These are phyloP conservation scores for Alces alces DNA, from an alignment of 2,113 vertebrate genomes.

Conservation along the genomic window DNA sequence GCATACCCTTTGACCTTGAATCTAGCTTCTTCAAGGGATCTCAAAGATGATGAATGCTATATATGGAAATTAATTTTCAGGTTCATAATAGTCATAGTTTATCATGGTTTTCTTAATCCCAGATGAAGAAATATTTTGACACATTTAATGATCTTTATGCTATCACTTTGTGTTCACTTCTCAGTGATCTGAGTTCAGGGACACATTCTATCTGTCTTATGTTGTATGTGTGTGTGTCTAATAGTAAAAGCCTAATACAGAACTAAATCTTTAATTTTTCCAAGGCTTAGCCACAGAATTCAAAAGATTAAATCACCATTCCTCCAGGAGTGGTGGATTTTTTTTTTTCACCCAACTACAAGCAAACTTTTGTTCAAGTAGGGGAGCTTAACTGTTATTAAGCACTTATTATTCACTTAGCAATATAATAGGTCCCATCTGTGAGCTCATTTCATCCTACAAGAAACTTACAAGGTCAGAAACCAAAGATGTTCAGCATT, in stretches of 20 bases:
- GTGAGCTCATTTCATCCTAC: background rate
- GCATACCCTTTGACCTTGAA: background rate
- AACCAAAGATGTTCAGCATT: background rate
- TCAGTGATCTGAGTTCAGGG: constrained; percentile 6
- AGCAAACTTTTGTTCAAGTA: constrained; percentile 5
- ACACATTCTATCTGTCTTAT: constrained; percentile 5
- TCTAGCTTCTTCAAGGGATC: background rate
- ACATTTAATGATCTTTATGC: background rate
- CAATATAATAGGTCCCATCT: background rate
- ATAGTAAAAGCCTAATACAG: constrained; percentile 3
- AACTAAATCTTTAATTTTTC: constrained; percentile 50
- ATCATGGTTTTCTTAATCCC: background rate
- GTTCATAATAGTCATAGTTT: background rate
- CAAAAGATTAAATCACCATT: constrained; percentile 47
- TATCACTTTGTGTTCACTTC: background rate
- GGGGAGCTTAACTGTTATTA: background rate
- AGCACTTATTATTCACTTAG: constrained; percentile 13
- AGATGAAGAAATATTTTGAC: background rate
- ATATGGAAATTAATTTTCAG: background rate
- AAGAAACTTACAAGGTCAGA: background rate
- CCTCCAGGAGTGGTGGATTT: constrained; percentile 3
- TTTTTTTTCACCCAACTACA: constrained; percentile 24
- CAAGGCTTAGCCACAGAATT: constrained; percentile 44
- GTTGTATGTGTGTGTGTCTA: background rate
- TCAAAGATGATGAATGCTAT: background rate